These are phyloP conservation scores for Diadophis punctatus DNA, from an alignment of 2,113 vertebrate genomes.

Conservation along the genomic window DNA sequence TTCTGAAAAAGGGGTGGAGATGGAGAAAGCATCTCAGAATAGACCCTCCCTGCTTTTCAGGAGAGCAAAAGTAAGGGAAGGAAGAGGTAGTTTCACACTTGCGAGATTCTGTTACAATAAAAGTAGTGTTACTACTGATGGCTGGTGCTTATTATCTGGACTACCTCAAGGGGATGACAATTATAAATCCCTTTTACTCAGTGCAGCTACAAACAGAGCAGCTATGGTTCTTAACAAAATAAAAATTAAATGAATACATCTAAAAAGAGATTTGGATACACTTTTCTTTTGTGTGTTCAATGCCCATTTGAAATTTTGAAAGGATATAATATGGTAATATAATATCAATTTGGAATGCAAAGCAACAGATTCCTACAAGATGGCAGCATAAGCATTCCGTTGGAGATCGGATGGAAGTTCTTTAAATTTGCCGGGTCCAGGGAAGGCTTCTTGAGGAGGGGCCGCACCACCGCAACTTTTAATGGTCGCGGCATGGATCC, in stretches of 20 bases:
- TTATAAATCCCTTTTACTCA: background rate
- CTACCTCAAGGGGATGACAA: background rate
- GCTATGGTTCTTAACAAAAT: background rate
- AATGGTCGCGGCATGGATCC: too few species aligned
- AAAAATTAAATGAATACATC: background rate
- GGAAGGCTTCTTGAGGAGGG: too few species aligned
- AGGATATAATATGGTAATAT: background rate
- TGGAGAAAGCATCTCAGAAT: background rate
- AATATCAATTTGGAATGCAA: background rate
- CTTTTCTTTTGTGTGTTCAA: background rate
- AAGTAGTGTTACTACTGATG: background rate
- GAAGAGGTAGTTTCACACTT: background rate
- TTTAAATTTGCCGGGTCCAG: too few species aligned
- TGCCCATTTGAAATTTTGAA: background rate
- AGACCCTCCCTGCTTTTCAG: background rate
- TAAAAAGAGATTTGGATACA: background rate
- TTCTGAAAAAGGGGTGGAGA: background rate
- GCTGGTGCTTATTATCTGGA: background rate
- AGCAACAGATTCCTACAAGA: background rate
- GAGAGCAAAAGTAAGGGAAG: background rate
- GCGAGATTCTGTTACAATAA: background rate
- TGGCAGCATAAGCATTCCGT: background rate
- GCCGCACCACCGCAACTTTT: too few species aligned
- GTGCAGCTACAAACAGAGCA: background rate
- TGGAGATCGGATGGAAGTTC: too few species aligned